Conservation (phyloP, 92 coral and sea anemone genomes). For the Palythoa grandis region DNA sequence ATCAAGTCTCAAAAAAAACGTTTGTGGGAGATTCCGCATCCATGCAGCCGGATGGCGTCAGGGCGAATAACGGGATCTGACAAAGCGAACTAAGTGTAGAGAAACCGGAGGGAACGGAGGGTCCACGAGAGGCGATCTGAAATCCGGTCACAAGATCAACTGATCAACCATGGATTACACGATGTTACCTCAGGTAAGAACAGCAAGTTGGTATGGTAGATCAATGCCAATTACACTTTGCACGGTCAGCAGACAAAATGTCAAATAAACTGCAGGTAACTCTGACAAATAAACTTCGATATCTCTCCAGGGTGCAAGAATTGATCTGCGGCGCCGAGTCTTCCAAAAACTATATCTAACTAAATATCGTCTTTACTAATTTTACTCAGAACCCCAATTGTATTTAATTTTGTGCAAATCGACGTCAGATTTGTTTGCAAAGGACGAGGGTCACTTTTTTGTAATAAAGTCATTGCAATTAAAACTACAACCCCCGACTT, state of each 20-base stretch:
- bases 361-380: not conserved
- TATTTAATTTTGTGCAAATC: not conserved
- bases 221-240: not conserved
- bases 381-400: not conserved
- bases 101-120: constrained; percentile 1
- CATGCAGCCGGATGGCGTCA: constrained; percentile 68
- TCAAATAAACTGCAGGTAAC: constrained; percentile 40
- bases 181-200: constrained; percentile 58
- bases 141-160: constrained; percentile 21
- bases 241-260: constrained; percentile 32
- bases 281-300: too few relatives aligned
- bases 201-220: not conserved
- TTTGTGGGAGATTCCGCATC: constrained; percentile 29
- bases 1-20: constrained; percentile 78
- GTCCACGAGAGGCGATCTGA: constrained; percentile 14
- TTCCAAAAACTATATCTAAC: not conserved
- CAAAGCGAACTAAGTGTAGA: not conserved
- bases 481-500: not conserved
- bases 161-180: constrained; percentile 58
- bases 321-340: not conserved
- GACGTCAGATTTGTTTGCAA: not conserved
- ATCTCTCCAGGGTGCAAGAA: not conserved
- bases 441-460: not conserved
- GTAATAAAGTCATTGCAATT: not conserved
- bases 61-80: constrained; percentile 31